Evolutionary conservation across 2,797 vertebrate species (phyloP).

Genomic region (Peromyscus aztecus): DNA sequence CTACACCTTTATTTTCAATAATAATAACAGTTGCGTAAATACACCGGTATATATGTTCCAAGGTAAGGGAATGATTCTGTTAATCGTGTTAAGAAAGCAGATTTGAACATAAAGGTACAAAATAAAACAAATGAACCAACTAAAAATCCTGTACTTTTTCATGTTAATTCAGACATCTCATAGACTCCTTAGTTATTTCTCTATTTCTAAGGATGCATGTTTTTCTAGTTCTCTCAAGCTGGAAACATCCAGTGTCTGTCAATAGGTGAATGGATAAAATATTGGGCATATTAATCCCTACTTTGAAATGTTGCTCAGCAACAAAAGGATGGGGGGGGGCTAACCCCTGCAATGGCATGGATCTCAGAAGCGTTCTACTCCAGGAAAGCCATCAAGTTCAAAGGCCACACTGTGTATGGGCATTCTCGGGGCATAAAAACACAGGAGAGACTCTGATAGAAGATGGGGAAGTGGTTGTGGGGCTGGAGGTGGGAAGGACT

Average conservation of each 20-base stretch:
- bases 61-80: neutral
- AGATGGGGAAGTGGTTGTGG: neutral
- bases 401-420: neutral
- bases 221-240: neutral
- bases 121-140: neutral
- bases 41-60: neutral
- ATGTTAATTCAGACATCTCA: neutral
- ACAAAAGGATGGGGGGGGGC: neutral
- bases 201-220: neutral
- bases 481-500: neutral
- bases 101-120: neutral
- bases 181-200: neutral
- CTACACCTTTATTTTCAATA: neutral
- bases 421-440: neutral
- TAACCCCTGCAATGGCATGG: neutral
- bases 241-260: neutral
- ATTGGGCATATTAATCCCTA: accelerated
- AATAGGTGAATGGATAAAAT: neutral
- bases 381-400: neutral
- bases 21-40: neutral
- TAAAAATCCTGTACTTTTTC: neutral
- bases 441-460: neutral
- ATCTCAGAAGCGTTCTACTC: neutral
- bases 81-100: neutral
- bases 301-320: neutral